A percentile compares a stretch with the other conserved stretches of the same genome.
These are phyloP conservation scores for Bombus waltoni DNA, from an alignment of 1,140 invertebrate genomes.

Conservation along the genomic window DNA sequence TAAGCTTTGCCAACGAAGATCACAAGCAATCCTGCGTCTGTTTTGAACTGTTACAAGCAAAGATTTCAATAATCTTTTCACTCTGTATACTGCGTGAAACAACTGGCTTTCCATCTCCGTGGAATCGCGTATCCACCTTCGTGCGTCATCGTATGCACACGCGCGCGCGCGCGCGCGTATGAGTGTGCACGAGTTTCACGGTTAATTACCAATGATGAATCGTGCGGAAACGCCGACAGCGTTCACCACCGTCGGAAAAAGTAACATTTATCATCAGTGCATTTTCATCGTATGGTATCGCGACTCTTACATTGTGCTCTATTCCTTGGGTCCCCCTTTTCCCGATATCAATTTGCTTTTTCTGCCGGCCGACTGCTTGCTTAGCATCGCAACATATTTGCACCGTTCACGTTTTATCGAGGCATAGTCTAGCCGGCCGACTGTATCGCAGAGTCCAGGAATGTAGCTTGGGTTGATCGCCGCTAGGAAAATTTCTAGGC, in stretches of 20 bases:
- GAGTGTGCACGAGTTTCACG: constrained; percentile 43
- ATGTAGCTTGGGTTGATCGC: not conserved
- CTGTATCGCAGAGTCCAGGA: not conserved
- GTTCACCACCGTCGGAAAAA: constrained; percentile 40
- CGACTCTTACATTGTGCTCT: constrained; percentile 37
- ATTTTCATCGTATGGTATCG: constrained; percentile 55
- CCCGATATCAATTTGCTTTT: constrained; percentile 39
- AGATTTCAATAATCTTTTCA: not conserved
- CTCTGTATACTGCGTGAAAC: not conserved
- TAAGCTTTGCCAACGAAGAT: too few relatives aligned
- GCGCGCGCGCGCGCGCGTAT: not conserved
- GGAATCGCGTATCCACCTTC: not conserved
- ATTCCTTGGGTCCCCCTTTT: not conserved
- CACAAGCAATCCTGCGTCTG: too few relatives aligned
- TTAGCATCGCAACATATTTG: not conserved
- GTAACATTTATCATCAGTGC: constrained; percentile 58
- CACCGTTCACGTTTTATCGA: not conserved
- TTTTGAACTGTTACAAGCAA: too few relatives aligned
- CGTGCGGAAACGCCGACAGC: constrained; percentile 43
- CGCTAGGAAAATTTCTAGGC: not conserved
- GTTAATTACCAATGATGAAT: constrained; percentile 65
- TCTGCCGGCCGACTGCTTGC: not conserved
- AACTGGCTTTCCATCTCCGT: not conserved
- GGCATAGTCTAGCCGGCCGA: too few relatives aligned
- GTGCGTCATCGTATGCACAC: not conserved